These are phyloP conservation scores for Porites lutea DNA, from an alignment of 64 coral and sea anemone genomes.

Conservation along the genomic window DNA sequence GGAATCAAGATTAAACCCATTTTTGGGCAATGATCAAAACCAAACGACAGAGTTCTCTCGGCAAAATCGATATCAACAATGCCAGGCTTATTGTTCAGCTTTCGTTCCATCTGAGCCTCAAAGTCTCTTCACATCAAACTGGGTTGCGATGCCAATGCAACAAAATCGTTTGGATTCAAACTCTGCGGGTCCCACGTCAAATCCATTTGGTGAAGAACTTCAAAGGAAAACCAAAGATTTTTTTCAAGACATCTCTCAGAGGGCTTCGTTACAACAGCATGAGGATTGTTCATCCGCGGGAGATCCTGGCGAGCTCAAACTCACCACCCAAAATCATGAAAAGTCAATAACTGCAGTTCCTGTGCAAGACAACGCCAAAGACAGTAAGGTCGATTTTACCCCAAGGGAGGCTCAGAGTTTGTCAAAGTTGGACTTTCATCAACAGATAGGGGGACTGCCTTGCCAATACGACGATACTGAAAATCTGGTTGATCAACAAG, in stretches of 20 bases:
- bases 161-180: not conserved
- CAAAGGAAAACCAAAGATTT: not conserved
- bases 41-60: not conserved
- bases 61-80: not conserved
- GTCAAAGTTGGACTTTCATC: not conserved
- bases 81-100: not conserved
- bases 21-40: not conserved
- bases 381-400: not conserved
- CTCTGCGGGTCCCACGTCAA: not conserved
- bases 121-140: constrained; percentile 10
- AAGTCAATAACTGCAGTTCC: not conserved
- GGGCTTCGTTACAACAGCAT: not conserved
- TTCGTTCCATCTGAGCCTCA: not conserved
- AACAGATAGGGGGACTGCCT: not conserved
- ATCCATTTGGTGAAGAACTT: not conserved
- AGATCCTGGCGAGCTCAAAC: not conserved
- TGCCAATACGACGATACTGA: not conserved
- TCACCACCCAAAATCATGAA: not conserved
- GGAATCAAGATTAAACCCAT: not conserved
- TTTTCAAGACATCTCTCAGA: not conserved
- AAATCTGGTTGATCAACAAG: not conserved
- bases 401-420: not conserved
- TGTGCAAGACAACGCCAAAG: not conserved
- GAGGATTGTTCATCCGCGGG: not conserved
- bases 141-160: not conserved